These are phyloP conservation scores for Megalopta genalis DNA, from an alignment of 1,140 invertebrate species.

Conservation along the genomic window DNA sequence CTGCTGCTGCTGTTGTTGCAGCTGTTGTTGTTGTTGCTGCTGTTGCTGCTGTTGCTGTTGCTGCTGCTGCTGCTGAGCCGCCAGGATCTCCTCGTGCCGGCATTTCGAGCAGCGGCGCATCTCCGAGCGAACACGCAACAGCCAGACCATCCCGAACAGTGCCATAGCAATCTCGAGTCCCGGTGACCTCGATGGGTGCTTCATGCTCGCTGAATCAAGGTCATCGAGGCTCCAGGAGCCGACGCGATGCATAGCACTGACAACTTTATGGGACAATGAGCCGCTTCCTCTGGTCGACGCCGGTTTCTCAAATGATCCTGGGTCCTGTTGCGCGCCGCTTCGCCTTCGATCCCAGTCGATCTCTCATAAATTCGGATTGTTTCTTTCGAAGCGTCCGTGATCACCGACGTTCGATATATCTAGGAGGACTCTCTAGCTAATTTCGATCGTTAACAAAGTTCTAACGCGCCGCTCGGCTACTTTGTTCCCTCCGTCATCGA, in stretches of 20 bases:
- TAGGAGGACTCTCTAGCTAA: too few relatives aligned
- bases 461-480: too few relatives aligned
- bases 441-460: too few relatives aligned
- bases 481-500: slow-evolving; percentile 13
- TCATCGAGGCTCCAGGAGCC: slow-evolving; percentile 76
- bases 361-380: background rate
- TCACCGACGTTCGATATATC: background rate
- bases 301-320: background rate
- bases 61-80: slow-evolving; percentile 69
- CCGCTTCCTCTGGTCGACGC: background rate
- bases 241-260: slow-evolving; percentile 75
- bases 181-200: slow-evolving; percentile 73
- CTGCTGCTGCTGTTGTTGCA: slow-evolving; percentile 67
- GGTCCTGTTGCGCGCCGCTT: background rate
- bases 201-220: slow-evolving; percentile 76
- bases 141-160: slow-evolving; percentile 91
- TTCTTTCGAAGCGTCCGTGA: background rate
- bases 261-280: slow-evolving; percentile 38
- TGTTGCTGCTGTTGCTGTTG: slow-evolving; percentile 66
- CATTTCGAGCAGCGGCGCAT: slow-evolving; percentile 87
- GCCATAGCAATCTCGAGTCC: slow-evolving; percentile 84
- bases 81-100: slow-evolving; percentile 81
- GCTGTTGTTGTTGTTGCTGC: slow-evolving; percentile 65
- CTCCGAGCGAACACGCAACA: slow-evolving; percentile 87
- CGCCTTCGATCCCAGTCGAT: background rate